Percentiles rank a stretch among this genome's conserved stretches.
Evolutionary conservation across 2,113 vertebrate species (phyloP).

Genomic region (Labrus mixtus): DNA sequence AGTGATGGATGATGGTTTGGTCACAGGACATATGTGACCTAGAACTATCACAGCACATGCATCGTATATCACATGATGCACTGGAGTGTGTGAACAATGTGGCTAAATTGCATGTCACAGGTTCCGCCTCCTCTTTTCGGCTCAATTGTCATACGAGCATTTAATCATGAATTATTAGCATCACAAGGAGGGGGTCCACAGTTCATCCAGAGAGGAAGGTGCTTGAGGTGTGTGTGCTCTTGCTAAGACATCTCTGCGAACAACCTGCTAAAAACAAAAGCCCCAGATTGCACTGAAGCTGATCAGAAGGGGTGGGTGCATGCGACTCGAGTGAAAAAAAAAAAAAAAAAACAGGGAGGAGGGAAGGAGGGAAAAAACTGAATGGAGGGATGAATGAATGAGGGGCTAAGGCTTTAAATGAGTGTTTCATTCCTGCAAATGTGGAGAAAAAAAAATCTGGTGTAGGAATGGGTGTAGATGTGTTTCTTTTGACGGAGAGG

Average conservation of each 20-base stretch:
- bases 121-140: background rate
- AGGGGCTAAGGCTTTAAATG: conserved; percentile 36
- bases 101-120: conserved; percentile 31
- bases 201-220: background rate
- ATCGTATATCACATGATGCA: conserved; percentile 39
- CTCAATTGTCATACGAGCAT: background rate
- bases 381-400: conserved; percentile 80
- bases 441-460: conserved; percentile 5
- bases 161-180: conserved; percentile 3
- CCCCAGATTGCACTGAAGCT: conserved; percentile 51
- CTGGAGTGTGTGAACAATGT: conserved; percentile 27
- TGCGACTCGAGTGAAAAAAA: conserved; percentile 53
- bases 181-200: background rate
- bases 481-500: background rate
- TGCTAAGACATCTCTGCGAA: conserved; percentile 33
- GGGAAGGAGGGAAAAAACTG: conserved; percentile 54
- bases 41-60: conserved; percentile 52
- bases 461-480: background rate
- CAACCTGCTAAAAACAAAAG: conserved; percentile 77
- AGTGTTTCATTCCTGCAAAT: conserved; percentile 53
- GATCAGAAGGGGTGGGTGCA: conserved; percentile 63
- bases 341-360: conserved; percentile 56
- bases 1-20: conserved; percentile 32
- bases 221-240: too few relatives aligned
- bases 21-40: conserved; percentile 56